A percentile compares a stretch with the other conserved stretches of the same genome.
These are phyloP conservation scores for Ciconia stormi DNA, from an alignment of 2,113 vertebrate genomes.

Conservation along the genomic window DNA sequence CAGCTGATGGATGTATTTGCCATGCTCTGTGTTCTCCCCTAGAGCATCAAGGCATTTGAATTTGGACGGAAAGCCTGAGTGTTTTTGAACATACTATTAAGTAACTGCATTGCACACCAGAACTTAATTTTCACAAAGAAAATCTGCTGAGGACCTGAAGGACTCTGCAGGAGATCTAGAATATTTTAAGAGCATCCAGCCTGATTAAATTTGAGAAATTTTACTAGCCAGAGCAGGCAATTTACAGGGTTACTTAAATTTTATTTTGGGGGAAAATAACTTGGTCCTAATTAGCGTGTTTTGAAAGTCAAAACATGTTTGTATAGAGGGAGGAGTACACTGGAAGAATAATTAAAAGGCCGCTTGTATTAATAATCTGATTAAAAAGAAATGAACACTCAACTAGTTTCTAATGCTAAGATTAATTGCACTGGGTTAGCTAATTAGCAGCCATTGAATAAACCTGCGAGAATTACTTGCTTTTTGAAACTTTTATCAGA, in stretches of 20 bases:
- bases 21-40: not conserved
- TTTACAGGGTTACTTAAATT: not conserved
- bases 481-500: slow-evolving; percentile 18
- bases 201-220: not conserved
- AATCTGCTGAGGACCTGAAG: not conserved
- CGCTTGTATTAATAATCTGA: slow-evolving; percentile 55
- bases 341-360: slow-evolving; percentile 44
- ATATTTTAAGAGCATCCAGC: not conserved
- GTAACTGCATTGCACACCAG: not conserved
- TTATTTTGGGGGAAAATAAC: not conserved
- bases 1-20: not conserved
- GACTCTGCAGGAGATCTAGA: not conserved
- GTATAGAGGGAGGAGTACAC: not conserved
- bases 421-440: slow-evolving; percentile 32
- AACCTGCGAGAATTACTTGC: not conserved
- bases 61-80: not conserved
- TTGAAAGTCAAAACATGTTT: slow-evolving; percentile 23
- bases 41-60: not conserved
- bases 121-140: not conserved
- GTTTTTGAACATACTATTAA: not conserved
- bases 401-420: slow-evolving; percentile 25
- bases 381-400: slow-evolving; percentile 42
- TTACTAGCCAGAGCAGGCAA: not conserved
- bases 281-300: not conserved
- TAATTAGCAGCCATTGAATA: slow-evolving; percentile 31